phyloP scores from a whole-genome alignment of 2,113 vertebrate species.

The Nibea albiflora region DNA sequence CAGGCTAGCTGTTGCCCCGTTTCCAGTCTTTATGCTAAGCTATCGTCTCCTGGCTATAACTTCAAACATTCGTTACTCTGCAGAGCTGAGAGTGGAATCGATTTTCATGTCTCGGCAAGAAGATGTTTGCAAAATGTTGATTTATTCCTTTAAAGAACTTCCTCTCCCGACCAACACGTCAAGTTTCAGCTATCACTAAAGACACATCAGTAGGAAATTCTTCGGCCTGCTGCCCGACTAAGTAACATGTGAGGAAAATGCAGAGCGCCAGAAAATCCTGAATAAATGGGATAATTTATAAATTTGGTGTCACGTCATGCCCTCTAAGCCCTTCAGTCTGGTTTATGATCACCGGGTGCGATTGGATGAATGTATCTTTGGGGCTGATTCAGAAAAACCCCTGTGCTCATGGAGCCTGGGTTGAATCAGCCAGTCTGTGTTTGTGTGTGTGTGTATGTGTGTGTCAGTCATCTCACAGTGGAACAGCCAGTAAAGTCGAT shows the following conservation, averaged over 20 bases:
- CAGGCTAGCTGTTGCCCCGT: neutral
- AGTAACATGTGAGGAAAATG: slow-evolving; percentile 64
- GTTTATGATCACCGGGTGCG: slow-evolving; percentile 70
- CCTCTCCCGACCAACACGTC: slow-evolving; percentile 5
- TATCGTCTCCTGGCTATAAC: neutral
- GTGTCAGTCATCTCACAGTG: slow-evolving; percentile 72
- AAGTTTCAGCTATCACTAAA: slow-evolving; percentile 36
- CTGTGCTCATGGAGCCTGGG: slow-evolving; percentile 51
- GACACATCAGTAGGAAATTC: slow-evolving; percentile 43
- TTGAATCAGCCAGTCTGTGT: slow-evolving; percentile 72
- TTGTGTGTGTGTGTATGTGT: slow-evolving; percentile 55
- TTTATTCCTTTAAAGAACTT: slow-evolving; percentile 8
- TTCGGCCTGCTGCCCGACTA: slow-evolving; percentile 40
- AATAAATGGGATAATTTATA: slow-evolving; percentile 75
- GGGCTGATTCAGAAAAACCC: slow-evolving; percentile 67
- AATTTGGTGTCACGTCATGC: slow-evolving; percentile 65
- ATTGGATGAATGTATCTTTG: slow-evolving; percentile 71
- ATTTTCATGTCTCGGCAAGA: neutral
- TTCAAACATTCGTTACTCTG: neutral
- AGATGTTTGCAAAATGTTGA: slow-evolving; percentile 20
- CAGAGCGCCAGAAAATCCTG: slow-evolving; percentile 39
- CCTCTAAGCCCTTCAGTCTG: slow-evolving; percentile 64
- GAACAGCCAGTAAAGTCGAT: slow-evolving; percentile 75
- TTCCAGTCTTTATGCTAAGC: slow-evolving; percentile 8
- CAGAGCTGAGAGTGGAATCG: neutral